Conservation (phyloP, 2,113 vertebrate genomes). For the Tragelaphus scriptus region DNA sequence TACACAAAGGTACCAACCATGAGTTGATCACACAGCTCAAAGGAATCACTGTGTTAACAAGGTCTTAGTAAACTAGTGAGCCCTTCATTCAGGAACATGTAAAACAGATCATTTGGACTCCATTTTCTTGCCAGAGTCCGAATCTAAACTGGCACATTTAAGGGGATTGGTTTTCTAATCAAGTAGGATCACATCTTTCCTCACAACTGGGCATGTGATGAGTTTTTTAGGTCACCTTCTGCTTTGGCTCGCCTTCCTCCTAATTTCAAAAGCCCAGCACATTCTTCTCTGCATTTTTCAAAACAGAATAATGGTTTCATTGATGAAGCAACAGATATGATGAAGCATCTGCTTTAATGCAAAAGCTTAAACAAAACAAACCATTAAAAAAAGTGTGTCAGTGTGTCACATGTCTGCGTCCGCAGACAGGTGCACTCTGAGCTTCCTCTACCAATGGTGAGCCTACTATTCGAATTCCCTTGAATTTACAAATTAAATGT, state of each 20-base stretch:
- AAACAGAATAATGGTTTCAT: not conserved
- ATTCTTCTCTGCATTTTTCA: not conserved
- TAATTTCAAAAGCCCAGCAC: not conserved
- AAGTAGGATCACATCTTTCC: not conserved
- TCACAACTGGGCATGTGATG: not conserved
- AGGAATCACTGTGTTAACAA: not conserved
- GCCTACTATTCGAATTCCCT: not conserved
- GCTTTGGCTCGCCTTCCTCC: not conserved
- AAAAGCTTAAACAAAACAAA: not conserved
- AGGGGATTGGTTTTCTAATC: not conserved
- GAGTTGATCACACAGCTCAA: not conserved
- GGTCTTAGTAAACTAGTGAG: not conserved
- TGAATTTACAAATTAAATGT: not conserved
- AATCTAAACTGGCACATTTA: not conserved
- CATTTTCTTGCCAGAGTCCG: not conserved
- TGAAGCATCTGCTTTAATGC: not conserved
- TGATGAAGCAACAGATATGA: not conserved
- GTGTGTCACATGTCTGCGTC: not conserved
- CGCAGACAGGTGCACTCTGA: not conserved
- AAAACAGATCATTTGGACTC: not conserved
- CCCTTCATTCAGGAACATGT: not conserved
- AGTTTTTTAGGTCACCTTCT: not conserved
- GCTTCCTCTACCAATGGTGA: not conserved
- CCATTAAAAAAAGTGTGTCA: not conserved
- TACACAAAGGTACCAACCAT: not conserved